A percentile compares a stretch with the other conserved stretches of the same genome.
Evolutionary conservation across 1,140 invertebrate genomes (phyloP).

Genomic region (Hydropsyche tenuis): DNA sequence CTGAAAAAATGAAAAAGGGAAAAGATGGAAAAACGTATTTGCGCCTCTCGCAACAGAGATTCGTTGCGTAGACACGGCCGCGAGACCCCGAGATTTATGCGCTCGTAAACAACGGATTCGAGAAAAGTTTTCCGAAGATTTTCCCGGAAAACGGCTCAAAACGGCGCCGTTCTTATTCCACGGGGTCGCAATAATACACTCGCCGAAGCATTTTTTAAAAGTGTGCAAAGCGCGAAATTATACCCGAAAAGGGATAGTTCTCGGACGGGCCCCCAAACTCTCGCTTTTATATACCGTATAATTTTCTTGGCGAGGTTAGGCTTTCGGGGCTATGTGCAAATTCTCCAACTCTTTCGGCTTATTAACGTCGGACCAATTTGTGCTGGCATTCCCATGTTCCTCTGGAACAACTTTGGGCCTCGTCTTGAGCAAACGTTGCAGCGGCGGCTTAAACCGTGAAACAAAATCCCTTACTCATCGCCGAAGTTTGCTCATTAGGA

Average conservation of each 20-base stretch:
- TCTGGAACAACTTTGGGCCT: constrained; percentile 1
- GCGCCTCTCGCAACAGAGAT: no score
- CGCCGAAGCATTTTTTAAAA: constrained; percentile 2
- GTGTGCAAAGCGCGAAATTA: constrained; percentile 5
- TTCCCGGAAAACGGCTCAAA: not conserved
- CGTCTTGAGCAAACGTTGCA: not conserved
- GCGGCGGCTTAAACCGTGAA: constrained; percentile 28
- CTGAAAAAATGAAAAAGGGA: no score
- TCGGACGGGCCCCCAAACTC: not conserved
- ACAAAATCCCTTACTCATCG: constrained; percentile 43
- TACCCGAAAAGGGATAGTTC: not conserved
- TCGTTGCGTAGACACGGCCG: no score
- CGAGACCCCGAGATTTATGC: constrained; percentile 1
- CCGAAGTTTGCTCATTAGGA: constrained; percentile 41
- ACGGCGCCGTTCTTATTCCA: not conserved
- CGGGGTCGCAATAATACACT: constrained; percentile 9
- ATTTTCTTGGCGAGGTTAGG: not conserved
- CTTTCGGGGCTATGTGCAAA: not conserved
- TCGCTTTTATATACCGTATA: not conserved
- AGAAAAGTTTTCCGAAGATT: constrained; percentile 9
- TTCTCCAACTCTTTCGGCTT: constrained; percentile 24
- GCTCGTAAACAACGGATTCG: constrained; percentile 7
- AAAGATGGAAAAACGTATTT: no score
- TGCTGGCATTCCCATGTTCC: constrained; percentile 2
- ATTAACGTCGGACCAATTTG: constrained; percentile 26